A percentile compares a stretch with the other conserved stretches of the same genome.
Conservation (phyloP, 2,888 invertebrate species). For the Cheilosia scutellata region DNA sequence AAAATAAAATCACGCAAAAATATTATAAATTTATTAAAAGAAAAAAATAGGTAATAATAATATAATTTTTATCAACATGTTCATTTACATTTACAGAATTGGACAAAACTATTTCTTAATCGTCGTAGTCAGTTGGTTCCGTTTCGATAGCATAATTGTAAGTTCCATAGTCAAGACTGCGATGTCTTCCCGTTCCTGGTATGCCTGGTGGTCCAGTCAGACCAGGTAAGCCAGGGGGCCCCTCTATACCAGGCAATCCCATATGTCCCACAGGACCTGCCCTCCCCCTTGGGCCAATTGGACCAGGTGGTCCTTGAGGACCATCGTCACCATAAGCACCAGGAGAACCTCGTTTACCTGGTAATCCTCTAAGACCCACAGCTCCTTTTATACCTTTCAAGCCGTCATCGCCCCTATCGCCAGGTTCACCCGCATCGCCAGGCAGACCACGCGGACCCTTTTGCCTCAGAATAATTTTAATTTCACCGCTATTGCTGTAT, state of each 20-base stretch:
- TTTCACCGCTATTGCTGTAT: background rate
- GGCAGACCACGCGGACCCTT: constrained; percentile 75
- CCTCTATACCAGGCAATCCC: constrained; percentile 73
- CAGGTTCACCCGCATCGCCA: constrained; percentile 8
- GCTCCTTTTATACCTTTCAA: constrained; percentile 60
- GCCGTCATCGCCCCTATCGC: constrained; percentile 6
- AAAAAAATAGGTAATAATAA: background rate
- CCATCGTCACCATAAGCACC: constrained; percentile 76
- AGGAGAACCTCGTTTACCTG: constrained; percentile 73
- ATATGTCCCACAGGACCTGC: constrained; percentile 67
- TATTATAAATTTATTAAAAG: background rate
- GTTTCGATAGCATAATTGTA: constrained; percentile 20
- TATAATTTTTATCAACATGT: background rate
- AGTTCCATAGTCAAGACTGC: constrained; percentile 24
- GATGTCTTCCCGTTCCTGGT: constrained; percentile 34
- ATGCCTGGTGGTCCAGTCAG: constrained; percentile 70
- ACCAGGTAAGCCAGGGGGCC: constrained; percentile 75
- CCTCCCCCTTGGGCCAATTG: constrained; percentile 62
- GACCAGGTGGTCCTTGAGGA: constrained; percentile 67
- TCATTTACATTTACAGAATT: background rate
- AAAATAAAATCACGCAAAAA: background rate
- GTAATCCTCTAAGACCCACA: constrained; percentile 65
- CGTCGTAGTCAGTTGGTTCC: constrained; percentile 14
- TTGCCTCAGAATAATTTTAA: constrained; percentile 72
- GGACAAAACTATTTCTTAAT: background rate